Conservation (phyloP, 2,797 vertebrate genomes). For the Halcyon chelicuti region DNA sequence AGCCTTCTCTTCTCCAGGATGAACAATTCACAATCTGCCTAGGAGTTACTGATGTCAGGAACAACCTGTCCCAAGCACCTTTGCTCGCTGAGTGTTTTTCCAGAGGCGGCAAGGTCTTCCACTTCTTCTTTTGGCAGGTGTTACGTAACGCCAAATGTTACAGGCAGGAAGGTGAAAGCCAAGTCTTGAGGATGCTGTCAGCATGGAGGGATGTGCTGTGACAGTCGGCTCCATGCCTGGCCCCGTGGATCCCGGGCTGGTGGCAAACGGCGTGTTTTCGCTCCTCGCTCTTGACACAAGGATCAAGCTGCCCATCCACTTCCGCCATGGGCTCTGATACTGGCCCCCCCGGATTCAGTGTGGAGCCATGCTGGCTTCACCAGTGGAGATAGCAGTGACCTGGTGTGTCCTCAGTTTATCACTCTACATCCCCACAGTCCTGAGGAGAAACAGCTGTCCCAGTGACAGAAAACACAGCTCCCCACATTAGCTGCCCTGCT, state of each 20-base stretch:
- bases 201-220: not conserved
- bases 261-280: fast-evolving
- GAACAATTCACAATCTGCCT: not conserved
- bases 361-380: not conserved
- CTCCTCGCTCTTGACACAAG: not conserved
- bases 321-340: not conserved
- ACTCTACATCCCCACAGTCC: not conserved
- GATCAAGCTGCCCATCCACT: not conserved
- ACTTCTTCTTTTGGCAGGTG: not conserved
- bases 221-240: not conserved
- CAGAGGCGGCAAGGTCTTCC: not conserved
- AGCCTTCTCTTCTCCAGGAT: not conserved
- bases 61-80: not conserved
- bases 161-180: not conserved
- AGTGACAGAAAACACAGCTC: not conserved
- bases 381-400: not conserved
- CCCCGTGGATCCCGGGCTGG: not conserved
- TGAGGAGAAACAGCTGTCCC: not conserved
- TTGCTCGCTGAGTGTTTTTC: not conserved
- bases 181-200: conserved; percentile 27
- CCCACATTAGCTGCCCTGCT: fast-evolving
- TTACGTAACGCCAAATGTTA: not conserved
- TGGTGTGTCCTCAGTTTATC: not conserved
- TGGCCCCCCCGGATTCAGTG: not conserved
- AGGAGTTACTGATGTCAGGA: not conserved